Evolutionary conservation across 2,797 vertebrate genomes (phyloP).

Genomic region (Hoplostethus mediterraneus): DNA sequence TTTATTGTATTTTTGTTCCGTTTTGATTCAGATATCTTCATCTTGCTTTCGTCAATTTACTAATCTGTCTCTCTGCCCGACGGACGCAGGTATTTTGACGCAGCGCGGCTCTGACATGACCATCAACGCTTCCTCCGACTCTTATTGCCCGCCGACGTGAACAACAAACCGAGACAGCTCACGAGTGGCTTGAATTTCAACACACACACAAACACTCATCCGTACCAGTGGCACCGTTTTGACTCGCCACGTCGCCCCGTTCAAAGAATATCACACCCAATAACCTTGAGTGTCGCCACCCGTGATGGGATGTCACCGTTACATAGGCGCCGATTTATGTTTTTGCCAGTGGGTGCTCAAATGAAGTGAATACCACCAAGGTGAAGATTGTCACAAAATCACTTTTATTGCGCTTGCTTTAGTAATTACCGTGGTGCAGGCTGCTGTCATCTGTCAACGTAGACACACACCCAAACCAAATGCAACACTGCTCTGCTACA

Average conservation of each 20-base stretch:
- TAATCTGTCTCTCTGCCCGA: slow-evolving; percentile 33
- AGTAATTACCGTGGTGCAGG: no score
- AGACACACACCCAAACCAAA: no score
- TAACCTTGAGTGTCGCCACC: slow-evolving; percentile 12
- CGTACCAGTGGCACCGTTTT: not conserved
- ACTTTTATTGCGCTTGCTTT: no score
- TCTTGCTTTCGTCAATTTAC: slow-evolving; percentile 33
- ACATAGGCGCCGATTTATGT: no score
- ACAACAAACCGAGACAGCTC: slow-evolving; percentile 36
- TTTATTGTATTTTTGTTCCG: no score
- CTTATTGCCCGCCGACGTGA: slow-evolving; percentile 21
- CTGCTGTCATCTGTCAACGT: no score
- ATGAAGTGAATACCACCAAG: no score
- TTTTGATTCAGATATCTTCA: slow-evolving; percentile 30
- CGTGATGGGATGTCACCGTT: not conserved
- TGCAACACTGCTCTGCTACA: no score
- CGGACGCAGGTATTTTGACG: slow-evolving; percentile 40
- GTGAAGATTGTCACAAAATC: no score
- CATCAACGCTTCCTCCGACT: slow-evolving; percentile 50
- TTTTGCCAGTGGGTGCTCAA: no score
- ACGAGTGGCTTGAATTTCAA: slow-evolving; percentile 32
- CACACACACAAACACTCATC: not conserved
- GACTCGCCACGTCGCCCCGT: no score
- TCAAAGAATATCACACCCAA: not conserved
- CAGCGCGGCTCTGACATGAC: slow-evolving; percentile 45